phyloP scores from a whole-genome alignment of 1,140 invertebrate species.

The Heliothis subflexa region DNA sequence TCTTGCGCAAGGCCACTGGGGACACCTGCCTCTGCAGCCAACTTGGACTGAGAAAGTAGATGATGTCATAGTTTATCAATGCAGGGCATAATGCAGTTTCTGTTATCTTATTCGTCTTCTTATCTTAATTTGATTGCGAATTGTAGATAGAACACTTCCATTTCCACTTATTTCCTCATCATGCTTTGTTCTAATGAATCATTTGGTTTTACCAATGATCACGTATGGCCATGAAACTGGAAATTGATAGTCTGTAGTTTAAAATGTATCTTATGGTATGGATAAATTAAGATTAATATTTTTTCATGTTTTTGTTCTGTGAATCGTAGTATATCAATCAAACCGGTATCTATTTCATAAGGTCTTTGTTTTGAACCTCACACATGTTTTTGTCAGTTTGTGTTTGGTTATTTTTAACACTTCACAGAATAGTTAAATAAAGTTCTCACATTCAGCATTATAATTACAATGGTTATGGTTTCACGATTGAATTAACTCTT shows the following conservation, averaged over 20 bases:
- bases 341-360: conserved; percentile 6
- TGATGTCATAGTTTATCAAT: conserved; percentile 63
- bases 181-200: conserved; percentile 19
- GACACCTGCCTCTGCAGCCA: conserved; percentile 58
- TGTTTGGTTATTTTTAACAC: neutral
- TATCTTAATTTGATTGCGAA: conserved; percentile 4
- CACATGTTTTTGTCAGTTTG: neutral
- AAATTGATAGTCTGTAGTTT: neutral
- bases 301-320: neutral
- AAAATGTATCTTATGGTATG: neutral
- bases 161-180: conserved; percentile 14
- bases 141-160: conserved; percentile 3
- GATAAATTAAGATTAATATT: neutral
- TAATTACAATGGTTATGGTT: too few species aligned
- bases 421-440: neutral
- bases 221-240: neutral
- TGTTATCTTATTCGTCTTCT: conserved; percentile 1
- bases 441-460: too few species aligned
- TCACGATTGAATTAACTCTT: too few species aligned
- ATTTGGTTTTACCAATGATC: conserved; percentile 2
- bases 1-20: conserved; percentile 68
- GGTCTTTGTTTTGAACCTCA: neutral
- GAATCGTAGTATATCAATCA: neutral
- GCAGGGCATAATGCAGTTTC: conserved; percentile 31
- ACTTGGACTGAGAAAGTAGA: conserved; percentile 65